phyloP scores from a whole-genome alignment of 2,888 invertebrate genomes.

The Tachystola acroxantha region DNA sequence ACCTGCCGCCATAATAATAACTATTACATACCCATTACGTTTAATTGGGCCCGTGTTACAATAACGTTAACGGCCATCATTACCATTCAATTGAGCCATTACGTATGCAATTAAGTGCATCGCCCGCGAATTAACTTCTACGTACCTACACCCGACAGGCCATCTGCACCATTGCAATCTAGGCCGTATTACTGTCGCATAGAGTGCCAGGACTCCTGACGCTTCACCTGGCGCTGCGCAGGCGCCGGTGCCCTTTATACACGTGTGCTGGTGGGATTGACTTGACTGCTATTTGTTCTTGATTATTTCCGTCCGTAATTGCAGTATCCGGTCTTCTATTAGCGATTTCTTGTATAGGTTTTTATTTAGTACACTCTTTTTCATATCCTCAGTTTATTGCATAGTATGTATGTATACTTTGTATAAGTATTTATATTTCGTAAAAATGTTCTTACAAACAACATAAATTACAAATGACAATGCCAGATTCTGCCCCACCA shows the following conservation, averaged over 20 bases:
- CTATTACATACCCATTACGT: not conserved
- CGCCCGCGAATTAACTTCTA: slow-evolving; percentile 10
- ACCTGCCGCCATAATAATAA: not conserved
- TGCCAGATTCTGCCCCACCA: too few species aligned
- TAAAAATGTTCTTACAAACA: too few species aligned
- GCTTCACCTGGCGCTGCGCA: too few species aligned
- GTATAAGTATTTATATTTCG: too few species aligned
- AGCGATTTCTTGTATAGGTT: too few species aligned
- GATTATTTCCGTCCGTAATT: too few species aligned
- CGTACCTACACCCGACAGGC: slow-evolving; percentile 8
- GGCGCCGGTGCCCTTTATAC: slow-evolving; percentile 1
- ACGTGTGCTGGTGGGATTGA: not conserved
- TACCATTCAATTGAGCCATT: slow-evolving; percentile 18
- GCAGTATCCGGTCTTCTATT: not conserved
- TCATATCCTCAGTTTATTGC: too few species aligned
- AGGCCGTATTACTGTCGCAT: not conserved
- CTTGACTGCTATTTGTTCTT: not conserved
- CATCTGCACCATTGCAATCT: slow-evolving; percentile 16
- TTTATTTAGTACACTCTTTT: too few species aligned
- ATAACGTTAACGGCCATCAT: slow-evolving; percentile 13
- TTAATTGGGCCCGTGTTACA: slow-evolving; percentile 11
- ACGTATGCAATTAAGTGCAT: slow-evolving; percentile 11
- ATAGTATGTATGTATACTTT: too few species aligned
- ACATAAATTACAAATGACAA: too few species aligned
- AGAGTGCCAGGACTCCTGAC: too few species aligned